These are phyloP conservation scores for Triops cancriformis DNA, from an alignment of 1,140 invertebrate genomes.

Conservation along the genomic window DNA sequence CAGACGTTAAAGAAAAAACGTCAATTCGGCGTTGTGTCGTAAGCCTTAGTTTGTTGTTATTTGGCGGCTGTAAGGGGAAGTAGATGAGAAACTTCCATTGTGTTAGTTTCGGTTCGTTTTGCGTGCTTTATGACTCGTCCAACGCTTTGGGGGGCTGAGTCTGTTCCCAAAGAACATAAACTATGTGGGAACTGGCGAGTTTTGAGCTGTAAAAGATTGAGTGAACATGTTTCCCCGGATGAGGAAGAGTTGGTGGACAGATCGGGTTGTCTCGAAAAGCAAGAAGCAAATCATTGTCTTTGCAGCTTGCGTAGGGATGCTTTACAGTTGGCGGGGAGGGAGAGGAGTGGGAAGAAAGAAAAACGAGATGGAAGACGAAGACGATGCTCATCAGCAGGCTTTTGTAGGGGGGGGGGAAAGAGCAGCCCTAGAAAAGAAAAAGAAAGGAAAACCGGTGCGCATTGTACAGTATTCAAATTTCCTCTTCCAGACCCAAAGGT, in stretches of 20 bases:
- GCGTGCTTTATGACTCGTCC: not conserved
- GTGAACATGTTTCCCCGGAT: not conserved
- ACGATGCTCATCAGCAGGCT: not conserved
- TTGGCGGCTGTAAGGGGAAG: not conserved
- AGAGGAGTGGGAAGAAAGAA: not conserved
- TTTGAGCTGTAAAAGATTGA: not conserved
- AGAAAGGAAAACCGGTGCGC: no score
- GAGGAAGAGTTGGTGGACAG: not conserved
- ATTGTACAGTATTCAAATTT: no score
- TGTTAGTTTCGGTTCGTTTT: not conserved
- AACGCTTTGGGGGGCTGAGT: not conserved
- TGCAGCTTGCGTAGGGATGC: not conserved
- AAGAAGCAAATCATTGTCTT: conserved; percentile 5
- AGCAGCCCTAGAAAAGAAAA: no score
- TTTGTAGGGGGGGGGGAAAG: no score
- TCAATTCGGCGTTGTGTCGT: no score
- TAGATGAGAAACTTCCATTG: not conserved
- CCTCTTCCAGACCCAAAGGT: no score
- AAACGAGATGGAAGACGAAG: not conserved
- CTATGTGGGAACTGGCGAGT: not conserved
- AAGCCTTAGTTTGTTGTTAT: not conserved
- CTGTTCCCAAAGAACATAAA: not conserved
- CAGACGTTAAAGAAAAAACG: no score
- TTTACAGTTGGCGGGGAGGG: not conserved
- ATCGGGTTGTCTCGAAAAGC: not conserved